Conservation (phyloP, 1,140 invertebrate genomes). For the Bombus terrestris region DNA sequence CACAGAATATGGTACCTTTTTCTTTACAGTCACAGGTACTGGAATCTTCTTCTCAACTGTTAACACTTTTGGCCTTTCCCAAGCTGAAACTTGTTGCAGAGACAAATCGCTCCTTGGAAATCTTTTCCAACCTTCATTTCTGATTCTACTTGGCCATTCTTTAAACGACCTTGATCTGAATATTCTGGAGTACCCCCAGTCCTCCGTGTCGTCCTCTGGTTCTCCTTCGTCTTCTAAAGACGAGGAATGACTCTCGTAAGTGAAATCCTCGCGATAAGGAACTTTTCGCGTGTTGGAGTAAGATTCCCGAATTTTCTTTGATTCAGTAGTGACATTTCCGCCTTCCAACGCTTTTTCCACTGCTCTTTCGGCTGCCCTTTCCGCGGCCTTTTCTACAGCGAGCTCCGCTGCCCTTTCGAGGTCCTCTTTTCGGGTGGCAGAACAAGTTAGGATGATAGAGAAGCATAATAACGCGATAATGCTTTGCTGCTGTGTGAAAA, state of each 20-base stretch:
- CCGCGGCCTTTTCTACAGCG: constrained; percentile 78
- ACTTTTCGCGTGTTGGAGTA: constrained; percentile 74
- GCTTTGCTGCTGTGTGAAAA: constrained; percentile 12
- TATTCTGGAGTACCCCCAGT: background rate
- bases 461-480: constrained; percentile 62
- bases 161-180: background rate
- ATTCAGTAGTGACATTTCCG: constrained; percentile 76
- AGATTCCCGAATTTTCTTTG: constrained; percentile 74
- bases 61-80: constrained; percentile 72
- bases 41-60: constrained; percentile 86
- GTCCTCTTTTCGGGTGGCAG: constrained; percentile 70
- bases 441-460: constrained; percentile 51
- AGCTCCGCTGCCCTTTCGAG: constrained; percentile 79
- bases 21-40: constrained; percentile 87
- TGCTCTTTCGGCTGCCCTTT: constrained; percentile 78
- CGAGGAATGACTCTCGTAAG: background rate
- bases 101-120: constrained; percentile 19
- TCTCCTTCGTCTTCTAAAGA: background rate
- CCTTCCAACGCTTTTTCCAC: constrained; percentile 78
- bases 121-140: constrained; percentile 27
- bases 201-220: constrained; percentile 5
- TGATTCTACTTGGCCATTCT: background rate
- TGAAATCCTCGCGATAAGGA: constrained; percentile 25
- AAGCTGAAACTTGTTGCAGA: background rate
- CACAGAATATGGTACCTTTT: constrained; percentile 83